Conservation (phyloP, 2,888 invertebrate genomes). For the Mechanitis mazaeus region DNA sequence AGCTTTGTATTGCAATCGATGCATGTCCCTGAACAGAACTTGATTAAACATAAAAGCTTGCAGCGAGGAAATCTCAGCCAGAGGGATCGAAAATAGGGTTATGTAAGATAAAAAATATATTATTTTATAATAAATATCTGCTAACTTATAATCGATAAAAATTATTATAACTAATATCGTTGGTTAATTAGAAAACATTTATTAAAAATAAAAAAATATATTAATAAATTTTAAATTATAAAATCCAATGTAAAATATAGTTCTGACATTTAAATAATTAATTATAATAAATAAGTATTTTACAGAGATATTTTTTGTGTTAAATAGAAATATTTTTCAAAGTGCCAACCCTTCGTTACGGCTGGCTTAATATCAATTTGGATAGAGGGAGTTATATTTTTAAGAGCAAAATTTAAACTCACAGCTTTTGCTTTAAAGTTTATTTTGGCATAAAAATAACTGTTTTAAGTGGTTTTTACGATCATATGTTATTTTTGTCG, state of each 20-base stretch:
- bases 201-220: too few species aligned
- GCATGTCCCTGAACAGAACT: constrained; percentile 20
- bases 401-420: constrained; percentile 10
- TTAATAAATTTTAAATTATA: too few species aligned
- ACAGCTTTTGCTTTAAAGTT: constrained; percentile 8
- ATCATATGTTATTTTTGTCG: constrained; percentile 2
- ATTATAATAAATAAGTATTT: too few species aligned
- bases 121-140: neutral
- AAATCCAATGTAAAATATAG: too few species aligned
- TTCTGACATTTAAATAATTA: too few species aligned
- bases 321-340: neutral
- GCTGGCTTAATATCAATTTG: constrained; percentile 27
- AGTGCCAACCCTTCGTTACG: constrained; percentile 21
- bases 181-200: too few species aligned
- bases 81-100: constrained; percentile 16
- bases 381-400: constrained; percentile 13
- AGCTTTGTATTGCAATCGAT: constrained; percentile 17
- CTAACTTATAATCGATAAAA: too few species aligned
- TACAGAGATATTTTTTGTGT: neutral
- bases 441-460: constrained; percentile 11
- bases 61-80: constrained; percentile 16
- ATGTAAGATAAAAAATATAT: neutral
- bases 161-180: too few species aligned
- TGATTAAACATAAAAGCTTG: constrained; percentile 26
- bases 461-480: constrained; percentile 13